Conservation (phyloP, 2,888 invertebrate genomes). For the Merodon equestris region DNA sequence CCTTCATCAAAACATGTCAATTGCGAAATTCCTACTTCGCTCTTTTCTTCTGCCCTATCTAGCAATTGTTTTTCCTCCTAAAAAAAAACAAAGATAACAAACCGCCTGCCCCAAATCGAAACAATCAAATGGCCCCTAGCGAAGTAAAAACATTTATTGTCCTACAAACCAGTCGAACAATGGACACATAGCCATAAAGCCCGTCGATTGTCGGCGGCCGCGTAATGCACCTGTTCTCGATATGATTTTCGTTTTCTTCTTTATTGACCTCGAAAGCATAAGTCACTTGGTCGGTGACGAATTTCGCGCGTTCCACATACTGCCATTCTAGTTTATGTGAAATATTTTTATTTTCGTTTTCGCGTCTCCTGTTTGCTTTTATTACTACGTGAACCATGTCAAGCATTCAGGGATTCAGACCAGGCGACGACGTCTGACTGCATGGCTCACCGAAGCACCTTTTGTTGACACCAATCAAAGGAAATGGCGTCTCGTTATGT, state of each 20-base stretch:
- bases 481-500: neutral
- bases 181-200: constrained; percentile 16
- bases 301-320: constrained; percentile 27
- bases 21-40: too few relatives aligned
- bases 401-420: constrained; percentile 9
- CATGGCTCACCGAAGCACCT: too few relatives aligned
- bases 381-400: constrained; percentile 50
- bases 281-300: constrained; percentile 30
- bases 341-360: too few relatives aligned
- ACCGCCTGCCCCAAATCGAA: too few relatives aligned
- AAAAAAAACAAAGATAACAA: too few relatives aligned
- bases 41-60: too few relatives aligned
- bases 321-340: too few relatives aligned
- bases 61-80: too few relatives aligned
- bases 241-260: constrained; percentile 16
- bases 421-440: too few relatives aligned
- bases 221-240: constrained; percentile 25
- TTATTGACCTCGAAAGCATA: constrained; percentile 49
- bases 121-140: neutral
- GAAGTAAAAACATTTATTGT: neutral
- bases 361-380: constrained; percentile 10
- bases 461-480: constrained; percentile 31
- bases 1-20: too few relatives aligned
- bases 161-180: constrained; percentile 10
- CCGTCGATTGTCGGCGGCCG: constrained; percentile 14